Conservation (phyloP, 2,888 invertebrate species). For the Diaperis boleti region DNA sequence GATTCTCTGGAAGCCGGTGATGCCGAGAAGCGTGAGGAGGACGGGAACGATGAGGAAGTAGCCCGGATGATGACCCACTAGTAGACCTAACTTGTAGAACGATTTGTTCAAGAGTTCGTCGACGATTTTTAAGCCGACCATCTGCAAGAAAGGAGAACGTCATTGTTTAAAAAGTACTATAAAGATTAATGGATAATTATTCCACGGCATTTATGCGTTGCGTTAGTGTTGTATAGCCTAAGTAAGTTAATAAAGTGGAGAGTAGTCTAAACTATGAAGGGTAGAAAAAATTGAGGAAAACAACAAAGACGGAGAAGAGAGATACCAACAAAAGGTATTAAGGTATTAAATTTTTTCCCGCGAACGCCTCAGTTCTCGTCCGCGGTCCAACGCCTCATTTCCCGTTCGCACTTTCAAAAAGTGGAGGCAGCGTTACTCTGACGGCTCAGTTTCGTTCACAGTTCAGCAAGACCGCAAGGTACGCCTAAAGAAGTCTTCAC, state of each 20-base stretch:
- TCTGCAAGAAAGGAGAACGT: conserved; percentile 68
- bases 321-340: not conserved
- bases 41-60: conserved; percentile 92
- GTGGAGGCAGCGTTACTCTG: no score
- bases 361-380: no score
- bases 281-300: not conserved
- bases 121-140: conserved; percentile 82
- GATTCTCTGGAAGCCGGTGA: conserved; percentile 89
- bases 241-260: no score
- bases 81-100: conserved; percentile 84
- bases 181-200: no score
- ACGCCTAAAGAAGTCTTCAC: no score
- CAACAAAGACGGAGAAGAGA: not conserved
- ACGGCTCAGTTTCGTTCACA: no score
- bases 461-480: no score
- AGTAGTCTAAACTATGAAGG: not conserved
- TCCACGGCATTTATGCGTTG: no score
- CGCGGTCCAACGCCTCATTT: no score
- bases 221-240: no score
- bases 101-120: conserved; percentile 83
- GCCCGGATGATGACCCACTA: conserved; percentile 85
- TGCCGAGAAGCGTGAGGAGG: conserved; percentile 81
- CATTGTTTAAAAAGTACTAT: not conserved
- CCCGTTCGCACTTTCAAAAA: no score
- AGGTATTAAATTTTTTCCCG: no score